These are phyloP conservation scores for Cairina moschata DNA, from an alignment of 2,113 vertebrate species.

Conservation along the genomic window DNA sequence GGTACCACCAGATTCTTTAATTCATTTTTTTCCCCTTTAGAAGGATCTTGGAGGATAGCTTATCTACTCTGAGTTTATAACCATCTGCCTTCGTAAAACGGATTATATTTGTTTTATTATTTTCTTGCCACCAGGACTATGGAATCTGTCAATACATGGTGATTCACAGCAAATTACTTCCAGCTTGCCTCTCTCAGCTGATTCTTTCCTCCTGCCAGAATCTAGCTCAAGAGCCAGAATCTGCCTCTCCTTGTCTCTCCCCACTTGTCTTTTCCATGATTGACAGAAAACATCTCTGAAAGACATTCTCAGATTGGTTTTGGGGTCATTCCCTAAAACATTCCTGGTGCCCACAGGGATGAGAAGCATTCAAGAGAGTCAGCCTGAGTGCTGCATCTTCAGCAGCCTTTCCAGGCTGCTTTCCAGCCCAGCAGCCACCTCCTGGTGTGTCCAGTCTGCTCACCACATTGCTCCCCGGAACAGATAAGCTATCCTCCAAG, in stretches of 20 bases:
- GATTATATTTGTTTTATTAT: not conserved
- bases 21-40: not conserved
- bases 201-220: not conserved
- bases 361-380: not conserved
- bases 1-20: not conserved
- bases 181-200: not conserved
- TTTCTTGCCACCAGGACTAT: not conserved
- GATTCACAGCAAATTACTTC: not conserved
- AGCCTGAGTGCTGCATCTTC: no score
- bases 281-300: not conserved
- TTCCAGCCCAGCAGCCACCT: not conserved
- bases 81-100: not conserved
- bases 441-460: not conserved
- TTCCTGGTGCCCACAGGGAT: not conserved
- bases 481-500: not conserved
- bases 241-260: not conserved
- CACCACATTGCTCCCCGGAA: not conserved
- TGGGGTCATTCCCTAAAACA: not conserved
- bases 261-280: not conserved
- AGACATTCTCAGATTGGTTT: no score
- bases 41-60: not conserved
- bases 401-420: not conserved
- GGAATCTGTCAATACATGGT: not conserved
- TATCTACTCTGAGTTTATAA: not conserved
- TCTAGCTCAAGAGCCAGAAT: not conserved